phyloP scores from a whole-genome alignment of 2,113 vertebrate species.

The Irena cyanogastra region DNA sequence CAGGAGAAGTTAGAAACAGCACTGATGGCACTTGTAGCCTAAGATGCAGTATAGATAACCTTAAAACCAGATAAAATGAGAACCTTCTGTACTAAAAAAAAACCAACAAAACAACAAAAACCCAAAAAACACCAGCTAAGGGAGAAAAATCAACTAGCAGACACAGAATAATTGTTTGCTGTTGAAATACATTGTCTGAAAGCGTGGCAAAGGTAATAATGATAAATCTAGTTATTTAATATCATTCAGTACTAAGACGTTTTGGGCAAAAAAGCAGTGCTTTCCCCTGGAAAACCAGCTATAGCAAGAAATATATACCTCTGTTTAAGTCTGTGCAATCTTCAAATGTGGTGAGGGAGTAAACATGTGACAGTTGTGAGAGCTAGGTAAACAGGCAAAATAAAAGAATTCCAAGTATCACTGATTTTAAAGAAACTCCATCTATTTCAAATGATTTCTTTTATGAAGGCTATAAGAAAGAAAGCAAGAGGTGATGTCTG shows the following conservation, averaged over 20 bases:
- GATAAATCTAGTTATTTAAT: not conserved
- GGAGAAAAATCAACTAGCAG: not conserved
- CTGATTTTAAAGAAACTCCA: not conserved
- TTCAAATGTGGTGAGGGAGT: not conserved
- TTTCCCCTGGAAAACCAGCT: not conserved
- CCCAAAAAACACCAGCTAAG: not conserved
- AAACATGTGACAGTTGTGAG: not conserved
- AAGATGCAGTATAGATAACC: not conserved
- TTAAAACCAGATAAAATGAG: not conserved
- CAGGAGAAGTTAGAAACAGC: not conserved
- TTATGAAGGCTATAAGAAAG: not conserved
- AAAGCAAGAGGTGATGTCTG: not conserved
- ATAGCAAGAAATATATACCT: not conserved
- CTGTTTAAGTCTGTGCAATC: accelerated
- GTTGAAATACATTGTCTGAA: not conserved
- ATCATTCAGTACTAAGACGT: not conserved
- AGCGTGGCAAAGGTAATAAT: not conserved
- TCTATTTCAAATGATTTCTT: not conserved
- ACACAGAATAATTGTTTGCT: not conserved
- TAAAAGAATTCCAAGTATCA: not conserved
- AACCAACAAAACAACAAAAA: too few relatives aligned
- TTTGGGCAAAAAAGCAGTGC: not conserved
- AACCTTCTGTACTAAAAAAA: not conserved
- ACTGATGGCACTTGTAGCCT: not conserved
- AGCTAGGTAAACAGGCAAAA: not conserved